Base-by-base conservation (phyloP, 2,797 vertebrate genomes). In the Austrolebias charrua region DNA sequence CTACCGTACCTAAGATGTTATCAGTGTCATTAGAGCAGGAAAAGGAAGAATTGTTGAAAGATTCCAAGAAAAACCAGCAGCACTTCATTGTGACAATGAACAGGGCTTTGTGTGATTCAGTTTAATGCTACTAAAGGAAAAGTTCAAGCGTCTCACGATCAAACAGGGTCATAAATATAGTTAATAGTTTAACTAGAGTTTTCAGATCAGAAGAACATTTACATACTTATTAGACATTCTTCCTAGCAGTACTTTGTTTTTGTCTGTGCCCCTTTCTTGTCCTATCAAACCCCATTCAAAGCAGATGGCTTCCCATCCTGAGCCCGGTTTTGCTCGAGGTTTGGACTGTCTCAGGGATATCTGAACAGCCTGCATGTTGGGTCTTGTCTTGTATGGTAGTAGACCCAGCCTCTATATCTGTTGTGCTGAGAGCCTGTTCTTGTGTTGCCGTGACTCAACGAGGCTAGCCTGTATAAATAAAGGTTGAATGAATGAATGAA, bases 1-100 rank as follows among this genome's bases (percentile, higher is more conserved):
- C 66, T 59, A 33, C n/a, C n/a, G n/a, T n/a, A n/a, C 20, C 55
- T 73, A 38, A 31, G 15, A 42, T 8, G 7, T 75, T 82, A 73
- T 68, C 42, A 67, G 47, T 40, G 33, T 53, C n/a, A 53, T 69
- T 50, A 64, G 57, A 71, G 53, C 53, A 62, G 33, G 14, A 1
- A 47, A 31, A 65, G 13, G 60, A 71, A 63, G 11, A 56, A 54
- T 45, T 16, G 33, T 16, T 7, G 2, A 16, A 47, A 63, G 53
- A 47, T n/a, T 55, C 33, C 29, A 15, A 48, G 55, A 55, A 35
- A 3, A 49, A 52, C 9, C 6, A 31, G 33, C 29, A 65, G 43
- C 53, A 28, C 13, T 59, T 51, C 0, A 57, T 0, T 40, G 33
- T 40, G 33, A 0, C 14, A 8, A 24, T 43, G 6, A 44, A 6